Base-by-base conservation (phyloP, 2,888 invertebrate genomes). In the Ceraclea dissimilis region DNA sequence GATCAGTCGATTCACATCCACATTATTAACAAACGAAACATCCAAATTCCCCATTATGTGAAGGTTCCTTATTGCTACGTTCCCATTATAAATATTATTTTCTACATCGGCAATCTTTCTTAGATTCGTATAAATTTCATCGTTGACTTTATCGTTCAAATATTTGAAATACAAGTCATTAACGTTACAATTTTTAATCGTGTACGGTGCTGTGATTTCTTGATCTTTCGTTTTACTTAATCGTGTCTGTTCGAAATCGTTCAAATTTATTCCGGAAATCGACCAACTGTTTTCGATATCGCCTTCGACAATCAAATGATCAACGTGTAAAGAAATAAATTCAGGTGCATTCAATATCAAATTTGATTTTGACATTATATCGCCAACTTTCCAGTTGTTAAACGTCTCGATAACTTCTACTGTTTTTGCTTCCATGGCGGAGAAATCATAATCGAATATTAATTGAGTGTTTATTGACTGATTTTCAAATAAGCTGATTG, bases 401-500 rank as follows among this genome's bases (percentile, higher is more conserved):
- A 79, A 60, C 1, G 57, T 66, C 4, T 68, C 59, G 0, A 63
- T 54, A 26, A 75, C 66, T 59, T 68, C 64, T n/a, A 79, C 65
- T 2, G 43, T 26, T 46, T 16, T 50, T 19, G 26, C 52, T 21
- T 57, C 57, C 8, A 52, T 19, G 2, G 20, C 10, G 62, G 10
- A 65, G 6, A 26, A 17, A 31, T 57, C 61, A 19, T 67, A 58
- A 1, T 63, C 55, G 57, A 79, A 76, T 17, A 69, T 67, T 2
- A 80, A 62, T 26, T 71, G 68, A 1, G 69, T 62, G 1, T 70
- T 63, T 11, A 72, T 64, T 34, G 65, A 66, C 57, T 72, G 71
- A 61, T 79, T 69, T 13, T 69, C 70, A 46, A 65, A 68, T 16
- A 76, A 62, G 52, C 69, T 72, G 1, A 80, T 67, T 0, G 71